phyloP scores from a whole-genome alignment of 2,113 vertebrate species.

The Paradoxurus hermaphroditus region DNA sequence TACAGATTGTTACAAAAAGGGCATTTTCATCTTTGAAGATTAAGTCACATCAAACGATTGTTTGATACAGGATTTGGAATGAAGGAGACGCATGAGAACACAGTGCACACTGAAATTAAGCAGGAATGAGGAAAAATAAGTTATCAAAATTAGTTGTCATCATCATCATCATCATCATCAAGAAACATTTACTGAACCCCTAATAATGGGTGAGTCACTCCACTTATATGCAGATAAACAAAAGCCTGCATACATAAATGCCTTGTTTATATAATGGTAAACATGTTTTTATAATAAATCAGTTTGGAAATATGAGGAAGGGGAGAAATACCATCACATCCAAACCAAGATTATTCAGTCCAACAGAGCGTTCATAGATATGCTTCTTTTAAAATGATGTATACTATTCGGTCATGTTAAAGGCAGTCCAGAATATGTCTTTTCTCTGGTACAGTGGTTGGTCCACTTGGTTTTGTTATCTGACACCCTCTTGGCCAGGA shows the following conservation, averaged over 20 bases:
- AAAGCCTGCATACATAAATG: background rate
- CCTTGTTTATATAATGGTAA: background rate
- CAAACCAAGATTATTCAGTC: background rate
- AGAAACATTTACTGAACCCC: background rate
- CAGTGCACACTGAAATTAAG: background rate
- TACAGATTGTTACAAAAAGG: background rate
- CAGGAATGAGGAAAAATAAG: background rate
- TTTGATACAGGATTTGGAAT: background rate
- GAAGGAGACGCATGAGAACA: background rate
- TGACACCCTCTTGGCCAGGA: background rate
- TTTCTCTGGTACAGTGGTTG: background rate
- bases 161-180: background rate
- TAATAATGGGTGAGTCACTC: background rate
- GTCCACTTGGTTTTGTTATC: slow-evolving; percentile 1
- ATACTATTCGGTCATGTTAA: background rate
- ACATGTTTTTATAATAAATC: background rate
- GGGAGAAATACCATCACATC: background rate
- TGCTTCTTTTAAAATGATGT: background rate
- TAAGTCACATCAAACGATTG: background rate
- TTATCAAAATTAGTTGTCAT: background rate
- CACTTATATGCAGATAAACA: background rate
- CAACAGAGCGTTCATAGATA: background rate
- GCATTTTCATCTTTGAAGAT: background rate
- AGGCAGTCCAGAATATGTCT: background rate
- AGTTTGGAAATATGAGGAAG: background rate